These are phyloP conservation scores for Dipodomys ordii DNA, from an alignment of 2,113 vertebrate species.

Conservation along the genomic window DNA sequence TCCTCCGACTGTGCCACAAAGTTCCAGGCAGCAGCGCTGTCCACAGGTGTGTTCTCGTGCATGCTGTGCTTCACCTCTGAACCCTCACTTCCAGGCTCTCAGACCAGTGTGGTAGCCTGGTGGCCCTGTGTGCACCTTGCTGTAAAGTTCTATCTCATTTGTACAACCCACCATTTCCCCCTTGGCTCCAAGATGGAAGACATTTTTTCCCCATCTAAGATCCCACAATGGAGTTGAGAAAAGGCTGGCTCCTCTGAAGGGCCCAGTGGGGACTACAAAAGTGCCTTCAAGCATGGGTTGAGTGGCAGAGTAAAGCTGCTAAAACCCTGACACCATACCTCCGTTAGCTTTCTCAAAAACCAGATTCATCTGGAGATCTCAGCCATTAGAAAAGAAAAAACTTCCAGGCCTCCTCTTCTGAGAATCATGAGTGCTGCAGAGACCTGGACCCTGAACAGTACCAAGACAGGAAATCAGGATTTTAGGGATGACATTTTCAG, in stretches of 20 bases:
- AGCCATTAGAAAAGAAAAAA: not conserved
- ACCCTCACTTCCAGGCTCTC: not conserved
- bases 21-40: not conserved
- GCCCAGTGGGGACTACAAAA: not conserved
- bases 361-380: not conserved
- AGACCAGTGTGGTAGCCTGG: not conserved
- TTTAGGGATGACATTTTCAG: not conserved
- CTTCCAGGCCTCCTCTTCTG: not conserved
- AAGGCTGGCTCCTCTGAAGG: not conserved
- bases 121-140: fast-evolving
- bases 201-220: not conserved
- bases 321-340: not conserved
- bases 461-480: not conserved
- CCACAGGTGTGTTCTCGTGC: not conserved
- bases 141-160: not conserved
- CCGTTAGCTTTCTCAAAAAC: not conserved
- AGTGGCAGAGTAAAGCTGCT: not conserved
- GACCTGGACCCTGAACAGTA: not conserved
- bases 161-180: not conserved
- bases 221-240: not conserved
- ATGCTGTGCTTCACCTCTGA: not conserved
- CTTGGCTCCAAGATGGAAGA: not conserved
- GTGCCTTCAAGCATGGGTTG: not conserved
- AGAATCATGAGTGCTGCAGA: not conserved
- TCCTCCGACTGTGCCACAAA: not conserved